Evolutionary conservation across 2,113 vertebrate genomes (phyloP).

Genomic region (Scolopax mira): DNA sequence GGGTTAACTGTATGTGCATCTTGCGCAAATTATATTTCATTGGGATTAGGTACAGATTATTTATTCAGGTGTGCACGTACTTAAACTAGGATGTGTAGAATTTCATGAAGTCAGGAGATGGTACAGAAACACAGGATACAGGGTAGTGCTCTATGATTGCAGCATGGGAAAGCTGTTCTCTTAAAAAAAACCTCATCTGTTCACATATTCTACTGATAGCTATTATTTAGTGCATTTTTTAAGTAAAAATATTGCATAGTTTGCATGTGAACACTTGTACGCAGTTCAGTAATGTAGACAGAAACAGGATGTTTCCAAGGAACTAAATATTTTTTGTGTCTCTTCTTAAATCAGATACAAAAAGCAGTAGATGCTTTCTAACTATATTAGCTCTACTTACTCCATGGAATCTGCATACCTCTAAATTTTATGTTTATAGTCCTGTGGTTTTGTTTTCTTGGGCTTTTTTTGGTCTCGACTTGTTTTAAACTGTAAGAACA

Average conservation of each 20-base stretch:
- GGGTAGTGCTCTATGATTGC: neutral
- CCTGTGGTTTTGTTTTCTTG: neutral
- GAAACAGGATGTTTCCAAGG: neutral
- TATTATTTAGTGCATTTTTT: neutral
- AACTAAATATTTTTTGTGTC: neutral
- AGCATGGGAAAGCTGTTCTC: neutral
- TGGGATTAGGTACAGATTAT: neutral
- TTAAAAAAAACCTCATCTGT: neutral
- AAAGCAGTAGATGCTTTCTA: neutral
- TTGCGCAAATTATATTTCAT: neutral
- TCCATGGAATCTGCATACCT: neutral
- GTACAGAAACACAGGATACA: neutral
- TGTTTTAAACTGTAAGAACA: neutral
- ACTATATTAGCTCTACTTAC: neutral
- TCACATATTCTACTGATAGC: neutral
- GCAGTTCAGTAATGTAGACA: neutral
- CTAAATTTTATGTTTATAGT: neutral
- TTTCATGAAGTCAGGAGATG: neutral
- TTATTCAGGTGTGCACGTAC: fast-evolving
- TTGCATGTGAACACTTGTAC: neutral
- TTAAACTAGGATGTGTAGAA: neutral
- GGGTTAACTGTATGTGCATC: neutral
- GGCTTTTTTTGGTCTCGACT: neutral
- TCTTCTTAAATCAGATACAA: neutral
- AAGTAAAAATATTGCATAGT: neutral